Evolutionary conservation across 1,140 invertebrate genomes (phyloP), one percentile per base, ranked within the genome.

Genomic region (Centruroides vittatus): DNA sequence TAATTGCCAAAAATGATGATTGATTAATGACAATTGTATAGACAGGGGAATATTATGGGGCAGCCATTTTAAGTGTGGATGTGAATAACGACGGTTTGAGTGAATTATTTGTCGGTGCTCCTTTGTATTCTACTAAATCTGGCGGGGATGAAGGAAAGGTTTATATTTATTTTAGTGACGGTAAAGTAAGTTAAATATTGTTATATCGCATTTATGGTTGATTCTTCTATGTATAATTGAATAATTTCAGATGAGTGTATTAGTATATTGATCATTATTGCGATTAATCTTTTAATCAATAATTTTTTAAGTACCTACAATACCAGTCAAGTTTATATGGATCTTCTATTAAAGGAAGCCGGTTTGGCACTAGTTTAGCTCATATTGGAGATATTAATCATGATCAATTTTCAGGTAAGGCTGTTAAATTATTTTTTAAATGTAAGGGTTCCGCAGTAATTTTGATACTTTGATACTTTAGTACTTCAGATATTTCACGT

Each of bases 31-130:
- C 41, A 3, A 41, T 62, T 53, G 13, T 47, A 12, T 63, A 62
- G 61, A 59, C 64, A 35, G 87, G 87, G 2, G 81, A 86, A 55
- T 88, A 88, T 70, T 92, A 89, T 70, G 89, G 89, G 7, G 78
- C 83, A 0, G 74, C 79, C 13, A 67, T 93, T 2, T 73, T 81
- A 53, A 80, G 81, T 3, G 77, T 81, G 35, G 86, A 91, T 72
- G 68, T 89, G 3, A 84, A 87, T 69, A 77, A 75, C 5, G 86
- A 92, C 70, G 80, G 78, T 1, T 74, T 78, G 23, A 78, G 82
- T 62, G 78, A 93, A 67, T 70, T 93, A 9, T 72, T 91, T 12
- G 80, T 93, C 35, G 87, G 88, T n/a, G 86, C 88, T 1, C 89
- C 89, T 0, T 80, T 81, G 49, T 82, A 83, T 71, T 69, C 68